These are phyloP conservation scores for Drosophila miranda DNA, from an alignment of 1,140 invertebrate species.

Conservation along the genomic window DNA sequence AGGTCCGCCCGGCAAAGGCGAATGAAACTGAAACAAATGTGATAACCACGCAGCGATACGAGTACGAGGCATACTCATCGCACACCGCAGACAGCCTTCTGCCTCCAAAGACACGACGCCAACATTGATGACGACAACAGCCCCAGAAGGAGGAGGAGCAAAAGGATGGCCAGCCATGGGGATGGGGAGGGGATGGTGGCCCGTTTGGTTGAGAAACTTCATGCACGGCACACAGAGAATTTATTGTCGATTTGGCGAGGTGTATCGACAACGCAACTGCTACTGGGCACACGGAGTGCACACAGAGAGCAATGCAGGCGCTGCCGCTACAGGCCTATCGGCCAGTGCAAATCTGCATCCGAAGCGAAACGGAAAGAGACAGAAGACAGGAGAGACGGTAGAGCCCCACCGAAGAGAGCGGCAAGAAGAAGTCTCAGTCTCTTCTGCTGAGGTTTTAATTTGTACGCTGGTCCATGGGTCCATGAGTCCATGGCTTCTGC, in stretches of 20 bases:
- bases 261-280: constrained; percentile 82
- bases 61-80: constrained; percentile 25
- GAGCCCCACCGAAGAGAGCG: not conserved
- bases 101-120: constrained; percentile 53
- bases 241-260: constrained; percentile 81
- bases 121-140: constrained; percentile 35
- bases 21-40: constrained; percentile 76
- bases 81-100: constrained; percentile 15
- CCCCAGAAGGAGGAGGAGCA: constrained; percentile 6
- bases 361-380: constrained; percentile 22
- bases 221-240: constrained; percentile 71
- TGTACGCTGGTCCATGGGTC: constrained; percentile 55
- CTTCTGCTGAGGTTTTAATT: constrained; percentile 78
- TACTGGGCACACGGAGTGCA: constrained; percentile 77
- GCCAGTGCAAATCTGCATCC: constrained; percentile 66
- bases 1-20: constrained; percentile 34
- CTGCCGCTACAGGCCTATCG: constrained; percentile 55
- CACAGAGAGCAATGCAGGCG: constrained; percentile 23
- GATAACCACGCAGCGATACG: constrained; percentile 78
- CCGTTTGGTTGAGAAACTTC: constrained; percentile 37
- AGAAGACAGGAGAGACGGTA: constrained; percentile 6
- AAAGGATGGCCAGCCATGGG: not conserved
- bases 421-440: constrained; percentile 30
- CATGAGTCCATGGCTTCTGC: constrained; percentile 17
- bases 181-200: not conserved